phyloP scores from a whole-genome alignment of 30 jellyfish, hydroid and myxozoan genomes.

The Haliclystus octoradiatus region DNA sequence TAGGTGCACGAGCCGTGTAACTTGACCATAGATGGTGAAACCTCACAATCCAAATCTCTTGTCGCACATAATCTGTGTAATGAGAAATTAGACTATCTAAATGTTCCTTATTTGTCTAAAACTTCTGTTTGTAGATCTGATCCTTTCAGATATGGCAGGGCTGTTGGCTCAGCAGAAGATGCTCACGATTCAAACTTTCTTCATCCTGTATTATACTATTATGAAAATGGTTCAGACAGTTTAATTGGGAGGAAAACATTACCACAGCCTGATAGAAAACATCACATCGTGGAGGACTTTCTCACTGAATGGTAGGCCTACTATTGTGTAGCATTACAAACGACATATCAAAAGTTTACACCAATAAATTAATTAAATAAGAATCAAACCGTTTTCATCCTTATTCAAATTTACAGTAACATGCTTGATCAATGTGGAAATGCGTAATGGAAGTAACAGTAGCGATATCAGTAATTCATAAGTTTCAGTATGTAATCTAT shows the following conservation, averaged over 20 bases:
- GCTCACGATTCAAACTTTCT: conserved; percentile 79
- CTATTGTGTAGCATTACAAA: neutral
- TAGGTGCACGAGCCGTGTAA: too few species aligned
- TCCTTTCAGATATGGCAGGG: conserved; percentile 80
- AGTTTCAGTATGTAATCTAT: neutral
- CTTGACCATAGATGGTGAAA: too few species aligned
- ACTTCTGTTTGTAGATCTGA: too few species aligned
- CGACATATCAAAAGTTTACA: neutral
- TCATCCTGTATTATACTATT: conserved; percentile 78
- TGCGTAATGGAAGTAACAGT: too few species aligned
- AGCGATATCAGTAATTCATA: neutral
- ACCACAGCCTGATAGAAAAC: conserved; percentile 64
- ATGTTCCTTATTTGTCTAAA: too few species aligned
- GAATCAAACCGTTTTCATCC: too few species aligned
- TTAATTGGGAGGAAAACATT: conserved; percentile 22
- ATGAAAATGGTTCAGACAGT: conserved; percentile 6
- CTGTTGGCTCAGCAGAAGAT: conserved; percentile 62
- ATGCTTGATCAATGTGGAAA: too few species aligned
- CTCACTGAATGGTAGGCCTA: conserved; percentile 63
- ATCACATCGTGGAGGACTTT: conserved; percentile 87
- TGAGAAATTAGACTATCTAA: too few species aligned
- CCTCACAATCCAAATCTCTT: too few species aligned
- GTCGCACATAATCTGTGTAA: too few species aligned
- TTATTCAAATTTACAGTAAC: too few species aligned
- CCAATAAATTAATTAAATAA: neutral